These are phyloP conservation scores for Sphyrna mokarran DNA, from an alignment of 2,113 vertebrate genomes.

Conservation along the genomic window DNA sequence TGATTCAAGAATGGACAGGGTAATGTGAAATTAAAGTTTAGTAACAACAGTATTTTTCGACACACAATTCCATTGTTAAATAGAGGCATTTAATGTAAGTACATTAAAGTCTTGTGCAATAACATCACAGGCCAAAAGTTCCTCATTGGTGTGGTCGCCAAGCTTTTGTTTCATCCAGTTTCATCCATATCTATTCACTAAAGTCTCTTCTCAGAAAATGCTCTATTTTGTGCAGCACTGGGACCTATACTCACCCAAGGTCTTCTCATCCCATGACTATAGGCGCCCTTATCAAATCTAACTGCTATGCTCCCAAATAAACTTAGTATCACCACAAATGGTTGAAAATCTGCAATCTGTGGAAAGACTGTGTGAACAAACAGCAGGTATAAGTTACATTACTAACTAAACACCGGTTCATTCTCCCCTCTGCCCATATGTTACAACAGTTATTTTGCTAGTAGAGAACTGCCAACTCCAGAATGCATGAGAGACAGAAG, in stretches of 20 bases:
- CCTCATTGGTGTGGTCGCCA: neutral
- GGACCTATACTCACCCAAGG: neutral
- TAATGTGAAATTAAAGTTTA: neutral
- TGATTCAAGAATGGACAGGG: neutral
- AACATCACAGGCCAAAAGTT: neutral
- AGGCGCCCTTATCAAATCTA: conserved; percentile 39
- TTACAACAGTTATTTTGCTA: neutral
- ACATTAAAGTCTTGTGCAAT: neutral
- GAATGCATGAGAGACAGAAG: neutral
- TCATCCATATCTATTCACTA: conserved; percentile 31
- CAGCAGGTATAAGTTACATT: neutral
- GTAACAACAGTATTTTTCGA: neutral
- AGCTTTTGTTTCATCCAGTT: neutral
- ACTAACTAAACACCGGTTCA: neutral
- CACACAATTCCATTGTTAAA: neutral
- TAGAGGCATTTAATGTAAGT: neutral
- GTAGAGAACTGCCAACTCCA: neutral
- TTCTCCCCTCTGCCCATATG: neutral
- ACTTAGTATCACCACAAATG: neutral
- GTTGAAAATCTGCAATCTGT: neutral
- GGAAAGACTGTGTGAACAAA: neutral
- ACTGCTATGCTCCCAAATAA: neutral
- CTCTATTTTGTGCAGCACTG: neutral
- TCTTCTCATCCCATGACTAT: neutral
- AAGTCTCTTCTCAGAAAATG: conserved; percentile 37